Evolutionary conservation across 2,888 invertebrate species (phyloP).

Genomic region (Elgonia sp.): DNA sequence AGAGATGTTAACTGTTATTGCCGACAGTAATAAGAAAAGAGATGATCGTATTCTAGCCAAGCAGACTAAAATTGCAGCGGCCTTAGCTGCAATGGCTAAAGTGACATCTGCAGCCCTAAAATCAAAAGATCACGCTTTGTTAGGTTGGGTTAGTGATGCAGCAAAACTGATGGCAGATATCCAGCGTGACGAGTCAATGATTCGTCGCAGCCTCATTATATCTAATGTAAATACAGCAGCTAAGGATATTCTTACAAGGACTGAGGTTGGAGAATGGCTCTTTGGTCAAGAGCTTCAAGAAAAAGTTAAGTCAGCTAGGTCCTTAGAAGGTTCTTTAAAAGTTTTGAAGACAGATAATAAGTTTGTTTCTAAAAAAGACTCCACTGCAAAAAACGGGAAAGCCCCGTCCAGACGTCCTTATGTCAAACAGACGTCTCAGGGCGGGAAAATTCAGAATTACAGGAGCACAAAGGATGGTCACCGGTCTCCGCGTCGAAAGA

Average conservation of each 20-base stretch:
- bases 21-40: slow-evolving; percentile 22
- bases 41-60: slow-evolving; percentile 62
- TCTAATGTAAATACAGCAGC: slow-evolving; percentile 34
- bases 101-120: not conserved
- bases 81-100: slow-evolving; percentile 44
- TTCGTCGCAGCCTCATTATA: slow-evolving; percentile 27
- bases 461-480: slow-evolving; percentile 26
- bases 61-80: slow-evolving; percentile 59
- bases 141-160: slow-evolving; percentile 36
- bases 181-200: slow-evolving; percentile 41
- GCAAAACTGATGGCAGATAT: slow-evolving; percentile 16
- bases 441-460: slow-evolving; percentile 28
- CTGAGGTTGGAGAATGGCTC: slow-evolving; percentile 3
- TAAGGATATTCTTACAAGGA: slow-evolving; percentile 8
- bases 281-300: slow-evolving; percentile 38
- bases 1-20: slow-evolving; percentile 6
- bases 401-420: slow-evolving; percentile 35
- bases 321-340: slow-evolving; percentile 22
- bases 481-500: slow-evolving; percentile 29
- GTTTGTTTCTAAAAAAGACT: not conserved
- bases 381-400: slow-evolving; percentile 36
- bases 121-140: not conserved
- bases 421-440: slow-evolving; percentile 13
- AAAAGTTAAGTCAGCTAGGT: slow-evolving; percentile 21
- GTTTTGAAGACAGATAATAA: slow-evolving; percentile 11